Evolutionary conservation across 1,140 invertebrate genomes (phyloP).

Genomic region (Pseudomyrmex sp.): DNA sequence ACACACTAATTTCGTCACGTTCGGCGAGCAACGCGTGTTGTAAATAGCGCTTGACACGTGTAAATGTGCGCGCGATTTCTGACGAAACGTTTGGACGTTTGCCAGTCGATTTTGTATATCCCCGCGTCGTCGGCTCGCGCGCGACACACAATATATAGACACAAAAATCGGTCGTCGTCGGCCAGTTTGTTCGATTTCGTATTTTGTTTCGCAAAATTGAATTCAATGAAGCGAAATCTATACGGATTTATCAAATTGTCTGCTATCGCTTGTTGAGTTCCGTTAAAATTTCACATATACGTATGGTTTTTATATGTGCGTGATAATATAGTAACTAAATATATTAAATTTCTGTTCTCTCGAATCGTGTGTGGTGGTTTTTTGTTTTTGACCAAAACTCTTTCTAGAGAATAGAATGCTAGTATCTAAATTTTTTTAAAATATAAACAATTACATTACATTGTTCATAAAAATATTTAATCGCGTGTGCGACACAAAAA

Average conservation of each 20-base stretch:
- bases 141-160: neutral
- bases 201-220: conserved; percentile 25
- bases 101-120: conserved; percentile 45
- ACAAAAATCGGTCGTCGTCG: conserved; percentile 23
- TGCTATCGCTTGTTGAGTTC: too few species aligned
- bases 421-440: too few species aligned
- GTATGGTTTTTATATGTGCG: too few species aligned
- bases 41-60: conserved; percentile 45
- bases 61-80: conserved; percentile 39
- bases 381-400: too few species aligned
- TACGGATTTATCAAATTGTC: neutral
- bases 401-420: too few species aligned
- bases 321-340: too few species aligned
- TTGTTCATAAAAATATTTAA: too few species aligned
- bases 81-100: conserved; percentile 33
- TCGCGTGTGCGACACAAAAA: too few species aligned
- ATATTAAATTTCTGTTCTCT: too few species aligned
- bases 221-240: neutral
- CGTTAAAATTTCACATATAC: too few species aligned
- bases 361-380: too few species aligned
- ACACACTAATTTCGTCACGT: conserved; percentile 37
- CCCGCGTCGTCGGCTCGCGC: neutral
- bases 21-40: conserved; percentile 20
- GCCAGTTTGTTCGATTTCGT: conserved; percentile 34
- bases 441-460: too few species aligned